Evolutionary conservation across 2,113 vertebrate genomes (phyloP), one percentile per base, ranked within the genome.

Genomic region (Microcebus lehilahytsara): DNA sequence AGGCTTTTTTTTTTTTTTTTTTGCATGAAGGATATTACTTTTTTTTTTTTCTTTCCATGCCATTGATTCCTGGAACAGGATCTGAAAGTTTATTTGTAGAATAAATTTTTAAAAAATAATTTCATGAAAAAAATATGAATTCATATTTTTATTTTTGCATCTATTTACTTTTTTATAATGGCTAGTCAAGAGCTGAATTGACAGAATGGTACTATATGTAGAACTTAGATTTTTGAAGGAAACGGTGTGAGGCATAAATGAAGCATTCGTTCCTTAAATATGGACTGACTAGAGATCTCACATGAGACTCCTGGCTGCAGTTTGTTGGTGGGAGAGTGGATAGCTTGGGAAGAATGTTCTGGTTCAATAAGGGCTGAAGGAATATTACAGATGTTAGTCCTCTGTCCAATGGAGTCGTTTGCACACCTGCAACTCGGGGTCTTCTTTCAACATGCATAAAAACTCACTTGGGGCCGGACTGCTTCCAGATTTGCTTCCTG

Each of bases 351-450:
- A 30, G 93, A 83, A 75, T 72, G 94, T 60, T 72, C 56, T 96
- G 96, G 90, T 97, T 95, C 97, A 85, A n/a, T 75, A 85, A 86
- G 56, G 89, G 60, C 89, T 94, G 95, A 93, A 88, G 97, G 96
- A 89, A 62, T 96, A 17, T 34, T 95, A 75, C 78, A 92, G 85
- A 89, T 75, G 84, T 96, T 71, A 19, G 90, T 95, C 78, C 91
- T 97, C 46, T 67, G 98, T 86, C 91, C 51, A 10, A 79, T 77
- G 83, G 81, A 88, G 96, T 95, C 97, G 62, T 97, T 87, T 85
- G 95, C 97, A 96, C 98, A 98, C 96, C 97, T 98, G 98, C 97
- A 96, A 20, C 60, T 42, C 83, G 80, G 92, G 34, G 53, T 34
- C 58, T 67, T 89, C 74, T 97, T 96, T 89, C 84, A 95, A 6